These are phyloP conservation scores for Urocyon cinereoargenteus DNA, from an alignment of 2,797 vertebrate species.

Conservation along the genomic window DNA sequence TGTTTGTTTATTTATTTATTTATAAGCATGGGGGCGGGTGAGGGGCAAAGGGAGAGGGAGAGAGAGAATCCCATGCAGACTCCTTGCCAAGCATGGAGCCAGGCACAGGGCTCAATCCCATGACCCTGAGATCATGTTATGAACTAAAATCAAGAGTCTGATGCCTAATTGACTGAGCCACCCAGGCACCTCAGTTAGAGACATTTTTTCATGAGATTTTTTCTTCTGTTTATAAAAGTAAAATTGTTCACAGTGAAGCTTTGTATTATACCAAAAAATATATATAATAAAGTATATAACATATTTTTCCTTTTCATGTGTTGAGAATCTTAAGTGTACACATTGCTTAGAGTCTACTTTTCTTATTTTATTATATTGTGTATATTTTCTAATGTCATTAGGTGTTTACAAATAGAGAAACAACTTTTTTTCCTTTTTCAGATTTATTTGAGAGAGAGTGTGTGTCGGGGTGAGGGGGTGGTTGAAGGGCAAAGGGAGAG, in stretches of 20 bases:
- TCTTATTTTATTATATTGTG: neutral
- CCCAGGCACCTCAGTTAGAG: neutral
- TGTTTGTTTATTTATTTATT: neutral
- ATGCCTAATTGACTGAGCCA: neutral
- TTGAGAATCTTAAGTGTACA: neutral
- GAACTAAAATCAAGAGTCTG: neutral
- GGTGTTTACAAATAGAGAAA: slow-evolving; percentile 40
- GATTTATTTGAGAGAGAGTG: neutral
- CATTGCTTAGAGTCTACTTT: neutral
- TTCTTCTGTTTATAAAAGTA: slow-evolving; percentile 23
- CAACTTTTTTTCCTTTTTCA: neutral
- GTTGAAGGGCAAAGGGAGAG: neutral
- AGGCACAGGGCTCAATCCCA: neutral
- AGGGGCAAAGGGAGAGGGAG: neutral
- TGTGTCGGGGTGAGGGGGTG: neutral
- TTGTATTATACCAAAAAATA: neutral
- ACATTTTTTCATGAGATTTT: neutral
- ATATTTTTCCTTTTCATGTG: slow-evolving; percentile 38
- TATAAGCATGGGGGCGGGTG: fast-evolving
- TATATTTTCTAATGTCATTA: slow-evolving; percentile 27
- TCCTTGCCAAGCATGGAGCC: neutral
- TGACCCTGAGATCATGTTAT: neutral
- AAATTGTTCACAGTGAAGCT: neutral
- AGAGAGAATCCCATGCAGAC: neutral
- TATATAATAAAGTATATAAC: neutral